Evolutionary conservation across 1,140 invertebrate species (phyloP), one percentile per base, ranked within the genome.

Genomic region (Archivesica marissinica): DNA sequence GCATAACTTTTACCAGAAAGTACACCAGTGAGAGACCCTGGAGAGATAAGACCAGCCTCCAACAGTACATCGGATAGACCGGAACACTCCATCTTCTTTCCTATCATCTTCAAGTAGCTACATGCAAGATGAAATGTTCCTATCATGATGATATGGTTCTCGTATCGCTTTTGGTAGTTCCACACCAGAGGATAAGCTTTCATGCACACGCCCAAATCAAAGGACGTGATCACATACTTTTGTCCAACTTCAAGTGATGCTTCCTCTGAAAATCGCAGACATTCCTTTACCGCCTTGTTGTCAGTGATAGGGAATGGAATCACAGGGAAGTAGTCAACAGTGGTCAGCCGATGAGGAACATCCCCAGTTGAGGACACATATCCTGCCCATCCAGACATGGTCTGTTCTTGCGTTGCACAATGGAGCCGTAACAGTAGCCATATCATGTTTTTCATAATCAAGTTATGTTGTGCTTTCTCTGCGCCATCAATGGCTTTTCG

Each of bases 121-220:
- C n/a, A n/a, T n/a, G n/a, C n/a, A n/a, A n/a, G n/a, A n/a, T n/a
- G n/a, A n/a, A n/a, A n/a, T n/a, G n/a, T n/a, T n/a, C n/a, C n/a
- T n/a, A n/a, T n/a, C n/a, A 86, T 64, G 17, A 89, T 28, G 25
- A 89, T 88, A 41, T 90, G 86, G 0, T 88, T 86, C 64, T 87
- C 23, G 70, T 88, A 90, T 66, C 39, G 72, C 0, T 50, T 25
- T 17, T 76, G 76, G 25, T 76, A 38, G 41, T 87, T 87, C 88
- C 86, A 86, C 35, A 89, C 44, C 15, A 89, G 20, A 3, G 87
- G 86, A 39, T 80, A 85, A 9, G 86, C 86, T 61, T 89, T 90
- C 82, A 89, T 87, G 70, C 87, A 90, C 15, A 87, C 88, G 4
- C 88, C 85, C 9, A 88, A 64, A 66, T 89, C 89, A 77, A 86